These are phyloP conservation scores for Distichodus sexfasciatus DNA, from an alignment of 2,797 vertebrate genomes.

Conservation along the genomic window DNA sequence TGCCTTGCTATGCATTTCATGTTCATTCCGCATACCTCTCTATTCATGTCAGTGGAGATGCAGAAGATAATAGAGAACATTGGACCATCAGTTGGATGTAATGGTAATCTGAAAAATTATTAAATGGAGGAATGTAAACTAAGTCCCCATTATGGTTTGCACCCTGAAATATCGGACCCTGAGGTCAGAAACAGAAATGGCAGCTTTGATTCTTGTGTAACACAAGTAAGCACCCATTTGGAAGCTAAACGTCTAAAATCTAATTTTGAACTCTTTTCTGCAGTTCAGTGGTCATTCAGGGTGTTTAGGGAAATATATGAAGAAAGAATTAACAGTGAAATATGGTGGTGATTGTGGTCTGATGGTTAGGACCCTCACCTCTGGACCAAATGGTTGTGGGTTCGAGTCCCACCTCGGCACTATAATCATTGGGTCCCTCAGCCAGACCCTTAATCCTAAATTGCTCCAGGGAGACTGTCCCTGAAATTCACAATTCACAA, in stretches of 20 bases:
- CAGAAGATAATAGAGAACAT: slow-evolving; percentile 1
- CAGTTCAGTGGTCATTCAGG: slow-evolving; percentile 13
- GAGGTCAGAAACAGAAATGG: slow-evolving; percentile 45
- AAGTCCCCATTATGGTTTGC: slow-evolving; percentile 10
- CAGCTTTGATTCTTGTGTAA: slow-evolving; percentile 40
- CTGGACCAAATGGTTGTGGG: too few relatives aligned
- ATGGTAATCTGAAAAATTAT: slow-evolving; percentile 45
- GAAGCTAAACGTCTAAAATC: slow-evolving; percentile 36
- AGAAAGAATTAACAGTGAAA: slow-evolving; percentile 30
- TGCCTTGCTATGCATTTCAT: background rate
- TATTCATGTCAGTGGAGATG: slow-evolving; percentile 10
- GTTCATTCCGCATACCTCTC: background rate
- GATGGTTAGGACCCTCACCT: too few relatives aligned
- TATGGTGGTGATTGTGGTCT: too few relatives aligned
- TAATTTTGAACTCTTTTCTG: slow-evolving; percentile 20
- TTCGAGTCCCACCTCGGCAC: too few relatives aligned
- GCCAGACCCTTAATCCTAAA: too few relatives aligned
- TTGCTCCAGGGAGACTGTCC: too few relatives aligned
- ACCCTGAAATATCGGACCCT: slow-evolving; percentile 37
- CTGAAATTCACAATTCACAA: too few relatives aligned
- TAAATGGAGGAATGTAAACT: slow-evolving; percentile 49
- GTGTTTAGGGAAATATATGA: slow-evolving; percentile 19
- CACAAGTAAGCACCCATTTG: slow-evolving; percentile 26
- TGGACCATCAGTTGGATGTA: slow-evolving; percentile 3
- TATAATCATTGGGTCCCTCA: too few relatives aligned